Base-by-base conservation (phyloP, 1,140 invertebrate genomes). In the Zaprionus tsacasi region DNA sequence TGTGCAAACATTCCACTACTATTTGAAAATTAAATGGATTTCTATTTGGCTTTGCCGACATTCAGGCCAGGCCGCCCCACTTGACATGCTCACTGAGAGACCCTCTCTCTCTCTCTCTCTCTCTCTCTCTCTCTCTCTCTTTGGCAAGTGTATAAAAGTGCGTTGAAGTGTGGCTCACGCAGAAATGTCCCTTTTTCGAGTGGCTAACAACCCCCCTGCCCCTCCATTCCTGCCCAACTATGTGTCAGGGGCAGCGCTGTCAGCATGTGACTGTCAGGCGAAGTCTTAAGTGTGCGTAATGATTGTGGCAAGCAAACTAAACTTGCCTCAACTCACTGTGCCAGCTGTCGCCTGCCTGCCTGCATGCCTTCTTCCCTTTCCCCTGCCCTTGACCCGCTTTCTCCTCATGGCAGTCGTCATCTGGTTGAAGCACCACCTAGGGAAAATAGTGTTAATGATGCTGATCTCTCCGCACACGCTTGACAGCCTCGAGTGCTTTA, bases 1-100 rank as follows among this genome's bases (percentile, higher is more conserved):
- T 80, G 73, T 76, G 71, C 55, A 82, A 86, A 90, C 77, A 90
- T 82, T 90, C 63, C 63, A 70, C 79, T 78, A 70, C 79, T 78
- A 80, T 75, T 82, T 86, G 82, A 86, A 90, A 90, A 90, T 90
- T 91, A 91, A 90, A 90, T 90, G 86, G 81, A 85, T 89, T 89
- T 89, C 86, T 89, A 86, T 89, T 90, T 90, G 79, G 80, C 66
- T 76, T 78, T 54, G 30, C 63, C 73, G 78, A 56, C 65, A 63
- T 61, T 63, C 64, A 57, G 55, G 67, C 8, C 63, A 75, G 78
- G 58, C 70, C 48, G 68, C 66, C 70, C 66, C 70, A 87, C 82
- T 86, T 87, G 82, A 86, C 59, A 70, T 70, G 72, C 72, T 81
- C 76, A 58, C 27, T 27, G 2, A 2, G 2, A 1, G 25, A 1